Percentiles rank a stretch among this genome's conserved stretches.
Evolutionary conservation across 2,888 invertebrate species (phyloP).

Genomic region (Drosophila koepferae): DNA sequence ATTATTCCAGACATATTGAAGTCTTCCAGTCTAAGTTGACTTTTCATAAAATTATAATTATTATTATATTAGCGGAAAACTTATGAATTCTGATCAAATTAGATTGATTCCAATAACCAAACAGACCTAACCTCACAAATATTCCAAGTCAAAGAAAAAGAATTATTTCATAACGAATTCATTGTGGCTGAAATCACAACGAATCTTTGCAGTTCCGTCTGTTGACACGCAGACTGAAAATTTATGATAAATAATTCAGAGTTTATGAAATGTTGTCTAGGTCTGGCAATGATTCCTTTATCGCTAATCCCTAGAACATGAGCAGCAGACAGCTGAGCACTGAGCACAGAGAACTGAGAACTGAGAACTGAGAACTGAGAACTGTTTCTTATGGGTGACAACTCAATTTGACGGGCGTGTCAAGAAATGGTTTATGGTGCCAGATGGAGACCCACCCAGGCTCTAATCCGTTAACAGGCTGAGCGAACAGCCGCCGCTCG

Average conservation of each 20-base stretch:
- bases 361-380: not conserved
- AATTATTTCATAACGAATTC: not conserved
- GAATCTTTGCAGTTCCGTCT: not conserved
- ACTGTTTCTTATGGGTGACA: slow-evolving; percentile 39
- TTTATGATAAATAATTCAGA: slow-evolving; percentile 5
- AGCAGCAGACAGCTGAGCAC: slow-evolving; percentile 8
- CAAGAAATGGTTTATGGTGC: slow-evolving; percentile 44
- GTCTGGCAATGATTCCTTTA: slow-evolving; percentile 19
- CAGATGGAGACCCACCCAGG: slow-evolving; percentile 52
- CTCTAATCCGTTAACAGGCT: slow-evolving; percentile 65
- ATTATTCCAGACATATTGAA: not conserved
- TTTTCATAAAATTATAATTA: too few species aligned
- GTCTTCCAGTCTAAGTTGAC: not conserved
- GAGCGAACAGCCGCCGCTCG: slow-evolving; percentile 26
- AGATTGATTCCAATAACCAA: not conserved
- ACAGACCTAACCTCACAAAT: not conserved
- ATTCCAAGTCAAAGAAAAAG: not conserved
- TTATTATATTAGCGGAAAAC: not conserved
- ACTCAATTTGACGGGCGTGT: slow-evolving; percentile 60
- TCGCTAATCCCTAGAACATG: slow-evolving; percentile 41
- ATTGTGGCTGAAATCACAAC: not conserved
- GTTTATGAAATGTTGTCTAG: slow-evolving; percentile 3
- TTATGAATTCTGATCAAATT: too few species aligned
- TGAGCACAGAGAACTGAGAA: not conserved
- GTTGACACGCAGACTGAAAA: not conserved